Evolutionary conservation across 1,140 invertebrate species (phyloP), one percentile per base, ranked within the genome.

Genomic region (Dolichoris vasculosae): DNA sequence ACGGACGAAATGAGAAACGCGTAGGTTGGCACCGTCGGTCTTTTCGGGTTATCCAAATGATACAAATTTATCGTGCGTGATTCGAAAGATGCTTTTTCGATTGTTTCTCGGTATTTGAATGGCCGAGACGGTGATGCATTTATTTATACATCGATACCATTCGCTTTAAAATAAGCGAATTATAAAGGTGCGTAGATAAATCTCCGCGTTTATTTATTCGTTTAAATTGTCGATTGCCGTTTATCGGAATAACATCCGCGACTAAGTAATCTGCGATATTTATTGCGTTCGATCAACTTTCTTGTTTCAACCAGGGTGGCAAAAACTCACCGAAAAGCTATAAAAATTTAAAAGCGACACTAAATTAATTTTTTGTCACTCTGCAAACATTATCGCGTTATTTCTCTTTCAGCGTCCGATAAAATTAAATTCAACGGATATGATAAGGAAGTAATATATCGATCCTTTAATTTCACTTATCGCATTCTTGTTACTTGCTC

Each of bases 401-500:
- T 40, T 71, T 71, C 35, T 26, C 67, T 35, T 23, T 73, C 11
- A n/a, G 32, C 13, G 11, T 73, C 6, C n/a, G 38, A n/a, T 43
- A 73, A n/a, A 43, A 20, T 26, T 9, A 73, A 26, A n/a, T 43
- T 43, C 38, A 9, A 73, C 26, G 17, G 9, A 38, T 32, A 0
- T 9, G 38, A 43, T 73, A 73, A 73, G 38, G 43, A 73, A 73
- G 30, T 43, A 73, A 43, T 46, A 46, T 43, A 73, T 73, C 38
- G 67, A 71, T 71, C 67, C 67, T 71, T 71, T 71, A 46, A 73
- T 73, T 46, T n/a, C 6, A 46, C 38, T 46, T 73, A 73, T 73
- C 71, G 38, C 9, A 7, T 3, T 69, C 32, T 35, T 26, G 32
- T 26, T 38, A 69, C 40, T 43, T 73, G 8, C 71, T 43, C 71